These are phyloP conservation scores for Drosophila stalkeri DNA, from an alignment of 2,888 invertebrate species.

Conservation along the genomic window DNA sequence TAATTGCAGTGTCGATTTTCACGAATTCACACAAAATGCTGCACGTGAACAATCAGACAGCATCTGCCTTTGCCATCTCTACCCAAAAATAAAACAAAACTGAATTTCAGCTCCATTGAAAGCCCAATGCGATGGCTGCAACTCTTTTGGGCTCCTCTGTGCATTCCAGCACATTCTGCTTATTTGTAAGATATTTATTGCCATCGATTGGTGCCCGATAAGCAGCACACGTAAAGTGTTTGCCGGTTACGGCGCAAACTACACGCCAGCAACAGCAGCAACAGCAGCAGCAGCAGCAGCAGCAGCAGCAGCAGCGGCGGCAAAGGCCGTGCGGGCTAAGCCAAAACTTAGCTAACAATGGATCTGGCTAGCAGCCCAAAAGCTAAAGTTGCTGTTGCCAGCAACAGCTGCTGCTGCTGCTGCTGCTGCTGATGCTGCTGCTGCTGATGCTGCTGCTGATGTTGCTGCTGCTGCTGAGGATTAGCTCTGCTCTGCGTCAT, in stretches of 20 bases:
- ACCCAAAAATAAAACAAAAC: conserved; percentile 3
- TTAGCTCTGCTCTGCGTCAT: conserved; percentile 64
- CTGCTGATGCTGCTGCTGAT: conserved; percentile 54
- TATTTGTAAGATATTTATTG: conserved; percentile 86
- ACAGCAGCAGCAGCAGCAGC: conserved; percentile 23
- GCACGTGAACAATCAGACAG: conserved; percentile 78
- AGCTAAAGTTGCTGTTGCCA: conserved; percentile 47
- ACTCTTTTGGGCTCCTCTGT: conserved; percentile 20
- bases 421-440: conserved; percentile 52
- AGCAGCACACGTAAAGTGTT: conserved; percentile 84
- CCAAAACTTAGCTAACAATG: conserved; percentile 70
- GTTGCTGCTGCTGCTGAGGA: conserved; percentile 57
- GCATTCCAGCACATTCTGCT: conserved; percentile 85
- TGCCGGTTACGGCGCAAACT: conserved; percentile 45
- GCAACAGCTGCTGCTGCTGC: conserved; percentile 51
- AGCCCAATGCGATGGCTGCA: conserved; percentile 2
- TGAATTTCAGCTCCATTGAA: conserved; percentile 3
- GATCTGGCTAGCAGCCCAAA: conserved; percentile 29
- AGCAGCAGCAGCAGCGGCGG: conserved; percentile 22
- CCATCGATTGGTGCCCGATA: conserved; percentile 85
- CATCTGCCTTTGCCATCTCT: conserved; percentile 36
- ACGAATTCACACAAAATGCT: conserved; percentile 78
- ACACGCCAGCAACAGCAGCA: conserved; percentile 46
- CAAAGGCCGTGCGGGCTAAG: conserved; percentile 20
- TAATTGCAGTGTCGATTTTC: conserved; percentile 80